These are phyloP conservation scores for Steatocranus sp. DNA, from an alignment of 2,797 vertebrate species.

Conservation along the genomic window DNA sequence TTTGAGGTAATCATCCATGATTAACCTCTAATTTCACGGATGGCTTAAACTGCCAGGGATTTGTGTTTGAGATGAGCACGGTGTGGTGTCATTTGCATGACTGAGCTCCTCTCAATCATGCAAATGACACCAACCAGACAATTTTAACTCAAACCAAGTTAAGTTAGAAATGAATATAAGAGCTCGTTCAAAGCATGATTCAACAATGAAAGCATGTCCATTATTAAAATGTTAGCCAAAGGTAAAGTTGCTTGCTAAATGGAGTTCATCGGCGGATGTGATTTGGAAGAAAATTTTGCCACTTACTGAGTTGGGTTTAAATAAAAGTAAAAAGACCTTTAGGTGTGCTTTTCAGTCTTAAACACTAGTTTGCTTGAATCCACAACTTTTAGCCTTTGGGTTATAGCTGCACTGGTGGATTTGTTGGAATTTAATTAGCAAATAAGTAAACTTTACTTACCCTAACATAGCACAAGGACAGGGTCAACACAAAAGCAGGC, in stretches of 20 bases:
- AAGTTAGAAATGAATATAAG: background rate
- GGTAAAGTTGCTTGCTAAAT: background rate
- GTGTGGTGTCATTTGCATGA: background rate
- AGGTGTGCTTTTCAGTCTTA: background rate
- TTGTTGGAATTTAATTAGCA: background rate
- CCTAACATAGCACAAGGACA: background rate
- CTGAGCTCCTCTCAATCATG: background rate
- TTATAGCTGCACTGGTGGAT: background rate
- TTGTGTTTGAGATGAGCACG: slow-evolving; percentile 12
- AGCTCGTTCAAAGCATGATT: background rate
- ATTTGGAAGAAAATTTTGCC: background rate
- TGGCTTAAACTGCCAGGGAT: slow-evolving; percentile 16
- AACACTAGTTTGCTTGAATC: background rate
- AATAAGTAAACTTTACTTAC: background rate
- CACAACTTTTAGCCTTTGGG: background rate
- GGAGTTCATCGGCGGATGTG: background rate
- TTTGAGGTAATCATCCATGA: slow-evolving; percentile 23
- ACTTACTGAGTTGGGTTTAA: background rate
- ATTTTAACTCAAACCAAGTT: background rate
- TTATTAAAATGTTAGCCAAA: background rate
- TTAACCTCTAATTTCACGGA: slow-evolving; percentile 48
- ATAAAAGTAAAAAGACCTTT: background rate
- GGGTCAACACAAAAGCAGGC: background rate
- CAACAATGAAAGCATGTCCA: background rate
- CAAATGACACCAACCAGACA: background rate